Conservation (phyloP, 1,140 invertebrate species). For the Acyrthosiphon pisum region DNA sequence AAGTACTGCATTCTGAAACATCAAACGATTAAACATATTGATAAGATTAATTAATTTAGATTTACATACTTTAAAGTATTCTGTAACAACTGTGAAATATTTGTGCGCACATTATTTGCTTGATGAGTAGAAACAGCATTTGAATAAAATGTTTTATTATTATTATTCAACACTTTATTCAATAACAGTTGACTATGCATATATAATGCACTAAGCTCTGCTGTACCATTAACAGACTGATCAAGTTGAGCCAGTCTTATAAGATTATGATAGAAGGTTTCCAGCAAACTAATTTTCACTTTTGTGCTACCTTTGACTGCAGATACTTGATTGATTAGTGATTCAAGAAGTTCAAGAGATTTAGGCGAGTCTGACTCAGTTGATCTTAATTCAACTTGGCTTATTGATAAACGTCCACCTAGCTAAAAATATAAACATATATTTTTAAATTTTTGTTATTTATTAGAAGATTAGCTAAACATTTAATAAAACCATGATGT, state of each 20-base stretch:
- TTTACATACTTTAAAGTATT: conserved; percentile 71
- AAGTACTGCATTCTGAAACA: conserved; percentile 76
- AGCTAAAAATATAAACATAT: conserved; percentile 52
- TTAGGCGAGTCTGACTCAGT: conserved; percentile 62
- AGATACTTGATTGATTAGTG: conserved; percentile 73
- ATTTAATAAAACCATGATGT: neutral
- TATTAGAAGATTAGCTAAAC: neutral
- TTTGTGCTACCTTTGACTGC: conserved; percentile 70
- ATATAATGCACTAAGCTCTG: conserved; percentile 84
- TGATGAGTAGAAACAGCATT: conserved; percentile 65
- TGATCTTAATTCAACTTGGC: conserved; percentile 41
- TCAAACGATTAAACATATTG: conserved; percentile 50
- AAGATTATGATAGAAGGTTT: conserved; percentile 77
- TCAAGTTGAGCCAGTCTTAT: conserved; percentile 84
- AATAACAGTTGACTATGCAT: conserved; percentile 71
- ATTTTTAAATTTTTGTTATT: neutral
- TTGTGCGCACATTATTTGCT: conserved; percentile 65
- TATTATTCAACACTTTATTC: conserved; percentile 63
- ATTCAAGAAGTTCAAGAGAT: conserved; percentile 70
- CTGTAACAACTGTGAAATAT: conserved; percentile 69
- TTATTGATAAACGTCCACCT: conserved; percentile 43
- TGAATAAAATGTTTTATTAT: conserved; percentile 64
- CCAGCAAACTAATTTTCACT: conserved; percentile 72
- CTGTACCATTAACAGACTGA: conserved; percentile 71
- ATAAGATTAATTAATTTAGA: conserved; percentile 36